These are phyloP conservation scores for Chaitophorus viminalis DNA, from an alignment of 2,888 invertebrate species.

Conservation along the genomic window DNA sequence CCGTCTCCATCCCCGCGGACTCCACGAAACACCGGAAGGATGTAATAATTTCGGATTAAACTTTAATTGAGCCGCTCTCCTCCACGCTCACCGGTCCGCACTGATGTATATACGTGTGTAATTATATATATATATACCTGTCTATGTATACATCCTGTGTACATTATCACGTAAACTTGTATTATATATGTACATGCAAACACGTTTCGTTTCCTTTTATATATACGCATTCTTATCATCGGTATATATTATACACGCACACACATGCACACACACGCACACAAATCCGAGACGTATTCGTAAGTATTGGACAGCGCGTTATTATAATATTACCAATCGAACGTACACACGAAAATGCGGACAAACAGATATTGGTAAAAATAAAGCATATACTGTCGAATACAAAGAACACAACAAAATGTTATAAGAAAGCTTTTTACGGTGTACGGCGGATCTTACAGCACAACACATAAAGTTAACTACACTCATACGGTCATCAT, in stretches of 20 bases:
- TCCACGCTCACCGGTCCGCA: background rate
- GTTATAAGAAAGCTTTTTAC: too few relatives aligned
- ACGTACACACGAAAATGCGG: background rate
- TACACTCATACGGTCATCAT: too few relatives aligned
- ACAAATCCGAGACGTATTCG: too few relatives aligned
- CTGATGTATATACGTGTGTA: conserved; percentile 32
- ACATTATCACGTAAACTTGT: background rate
- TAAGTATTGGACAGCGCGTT: too few relatives aligned
- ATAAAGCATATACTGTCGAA: too few relatives aligned
- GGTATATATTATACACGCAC: conserved; percentile 9
- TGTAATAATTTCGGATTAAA: conserved; percentile 61
- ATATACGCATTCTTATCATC: conserved; percentile 47
- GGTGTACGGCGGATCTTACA: too few relatives aligned
- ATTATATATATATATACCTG: background rate
- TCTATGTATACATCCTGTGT: background rate
- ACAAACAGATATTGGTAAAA: too few relatives aligned
- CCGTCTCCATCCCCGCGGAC: background rate
- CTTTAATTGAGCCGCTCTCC: conserved; percentile 54
- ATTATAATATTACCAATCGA: conserved; percentile 44
- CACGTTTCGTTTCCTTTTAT: conserved; percentile 41
- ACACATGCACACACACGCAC: too few relatives aligned
- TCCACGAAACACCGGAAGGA: conserved; percentile 3
- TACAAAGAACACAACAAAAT: too few relatives aligned
- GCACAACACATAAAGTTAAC: too few relatives aligned
- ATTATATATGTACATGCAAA: conserved; percentile 5